Evolutionary conservation across 2,797 vertebrate species (phyloP).

Genomic region (Sparus aurata): DNA sequence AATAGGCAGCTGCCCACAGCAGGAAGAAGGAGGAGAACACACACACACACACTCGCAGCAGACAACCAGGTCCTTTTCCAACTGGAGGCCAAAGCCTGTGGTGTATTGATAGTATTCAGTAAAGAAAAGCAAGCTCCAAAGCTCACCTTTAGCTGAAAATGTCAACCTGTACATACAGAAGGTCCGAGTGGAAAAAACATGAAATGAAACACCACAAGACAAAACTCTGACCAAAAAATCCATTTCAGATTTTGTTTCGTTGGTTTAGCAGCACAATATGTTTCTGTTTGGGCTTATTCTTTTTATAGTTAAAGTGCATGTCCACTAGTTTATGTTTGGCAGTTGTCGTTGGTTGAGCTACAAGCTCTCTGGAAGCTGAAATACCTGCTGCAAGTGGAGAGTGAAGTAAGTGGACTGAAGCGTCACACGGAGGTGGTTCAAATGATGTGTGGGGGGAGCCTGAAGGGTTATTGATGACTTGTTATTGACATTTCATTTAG

Average conservation of each 20-base stretch:
- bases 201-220: slow-evolving; percentile 27
- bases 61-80: slow-evolving; percentile 32
- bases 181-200: slow-evolving; percentile 19
- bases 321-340: slow-evolving; percentile 18
- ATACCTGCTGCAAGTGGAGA: slow-evolving; percentile 26
- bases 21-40: slow-evolving; percentile 2
- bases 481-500: slow-evolving; percentile 61
- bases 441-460: slow-evolving; percentile 22
- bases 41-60: slow-evolving; percentile 7
- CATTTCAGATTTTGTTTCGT: slow-evolving; percentile 19
- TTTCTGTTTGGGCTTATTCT: slow-evolving; percentile 2
- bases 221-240: slow-evolving; percentile 13
- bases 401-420: slow-evolving; percentile 20
- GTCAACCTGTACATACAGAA: slow-evolving; percentile 40
- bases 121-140: slow-evolving; percentile 46
- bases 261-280: background rate
- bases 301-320: slow-evolving; percentile 22
- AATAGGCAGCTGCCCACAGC: slow-evolving; percentile 43
- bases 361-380: slow-evolving; percentile 13
- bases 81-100: slow-evolving; percentile 31
- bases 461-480: slow-evolving; percentile 50
- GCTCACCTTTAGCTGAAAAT: slow-evolving; percentile 56
- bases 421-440: slow-evolving; percentile 22
- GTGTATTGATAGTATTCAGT: slow-evolving; percentile 49
- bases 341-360: slow-evolving; percentile 2